Base-by-base conservation (phyloP, 2,797 vertebrate species). In the Sebastes steindachneri region DNA sequence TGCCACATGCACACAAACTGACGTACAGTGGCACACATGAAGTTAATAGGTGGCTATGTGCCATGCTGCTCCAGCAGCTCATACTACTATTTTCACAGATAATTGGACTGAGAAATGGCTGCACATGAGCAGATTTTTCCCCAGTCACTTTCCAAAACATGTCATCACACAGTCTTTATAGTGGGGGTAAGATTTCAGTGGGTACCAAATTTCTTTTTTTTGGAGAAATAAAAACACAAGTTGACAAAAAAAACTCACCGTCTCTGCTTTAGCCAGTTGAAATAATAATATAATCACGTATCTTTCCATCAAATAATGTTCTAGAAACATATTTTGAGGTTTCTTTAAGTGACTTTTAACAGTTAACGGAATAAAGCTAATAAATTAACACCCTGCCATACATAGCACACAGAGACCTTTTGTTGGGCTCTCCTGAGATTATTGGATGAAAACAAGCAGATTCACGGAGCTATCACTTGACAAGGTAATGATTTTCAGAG, bases 401-500 rank as follows among this genome's bases (percentile, higher is more conserved):
- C 25, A 66, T 17, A 35, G 29, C 15, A 53, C 29, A 19, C 5
- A 26, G 11, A 0, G 3, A 53, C 29, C 23, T 51, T 83, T 71
- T 68, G n/a, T 35, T 11, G 21, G 21, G 55, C 67, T 66, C 4
- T 31, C 58, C 25, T 59, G n/a, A 45, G 35, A 77, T 77, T 54
- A 75, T 45, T 51, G 26, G 53, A 69, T 81, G 28, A 83, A 80
- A 91, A 57, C 71, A 68, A 57, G 28, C 66, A 21, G 62, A 69
- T 74, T 75, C 45, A 19, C 55, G 5, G 58, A 64, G 57, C 58
- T 37, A 23, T 21, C 59, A 17, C 19, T 78, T 86, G 79, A 69
- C 67, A 68, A 26, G 35, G 60, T 37, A 80, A 73, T 74, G 73
- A 86, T 79, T 88, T 88, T 82, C 68, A 80, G 73, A 75, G 68